These are phyloP conservation scores for Branchipolynoe longqiensis DNA, from an alignment of 2,888 invertebrate genomes.

Conservation along the genomic window DNA sequence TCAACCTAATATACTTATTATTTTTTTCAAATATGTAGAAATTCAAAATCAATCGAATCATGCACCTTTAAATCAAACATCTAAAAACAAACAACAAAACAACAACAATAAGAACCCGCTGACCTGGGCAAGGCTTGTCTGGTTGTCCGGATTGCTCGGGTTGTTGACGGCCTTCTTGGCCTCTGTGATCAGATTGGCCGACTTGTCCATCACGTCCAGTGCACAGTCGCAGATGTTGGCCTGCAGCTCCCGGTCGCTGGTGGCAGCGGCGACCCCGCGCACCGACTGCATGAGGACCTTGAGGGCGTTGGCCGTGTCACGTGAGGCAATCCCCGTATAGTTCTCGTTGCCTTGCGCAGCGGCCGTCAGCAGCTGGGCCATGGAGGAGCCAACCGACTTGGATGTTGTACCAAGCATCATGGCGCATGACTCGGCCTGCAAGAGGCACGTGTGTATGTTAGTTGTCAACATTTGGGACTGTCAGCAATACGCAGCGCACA, in stretches of 20 bases:
- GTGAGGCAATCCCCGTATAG: conserved; percentile 90
- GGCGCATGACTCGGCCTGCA: conserved; percentile 84
- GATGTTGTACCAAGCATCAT: conserved; percentile 85
- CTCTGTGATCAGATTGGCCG: conserved; percentile 90
- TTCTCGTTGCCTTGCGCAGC: conserved; percentile 90
- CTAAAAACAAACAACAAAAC: no score
- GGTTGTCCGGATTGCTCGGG: conserved; percentile 85
- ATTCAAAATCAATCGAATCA: no score
- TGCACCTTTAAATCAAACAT: neutral
- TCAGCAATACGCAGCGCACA: no score
- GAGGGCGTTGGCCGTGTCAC: conserved; percentile 90
- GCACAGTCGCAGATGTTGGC: conserved; percentile 84
- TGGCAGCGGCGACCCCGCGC: conserved; percentile 85
- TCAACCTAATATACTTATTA: no score
- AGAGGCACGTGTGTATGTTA: no score
- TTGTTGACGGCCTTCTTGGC: conserved; percentile 89
- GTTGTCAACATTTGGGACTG: no score
- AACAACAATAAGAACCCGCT: no score
- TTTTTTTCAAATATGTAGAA: no score
- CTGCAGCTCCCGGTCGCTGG: conserved; percentile 83
- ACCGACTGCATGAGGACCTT: conserved; percentile 88
- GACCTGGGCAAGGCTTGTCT: conserved; percentile 87
- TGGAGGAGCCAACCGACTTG: conserved; percentile 90
- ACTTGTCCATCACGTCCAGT: conserved; percentile 90
- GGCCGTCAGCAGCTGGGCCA: conserved; percentile 93